Base-by-base conservation (phyloP, 2,113 vertebrate genomes). In the Polypterus bichir region DNA sequence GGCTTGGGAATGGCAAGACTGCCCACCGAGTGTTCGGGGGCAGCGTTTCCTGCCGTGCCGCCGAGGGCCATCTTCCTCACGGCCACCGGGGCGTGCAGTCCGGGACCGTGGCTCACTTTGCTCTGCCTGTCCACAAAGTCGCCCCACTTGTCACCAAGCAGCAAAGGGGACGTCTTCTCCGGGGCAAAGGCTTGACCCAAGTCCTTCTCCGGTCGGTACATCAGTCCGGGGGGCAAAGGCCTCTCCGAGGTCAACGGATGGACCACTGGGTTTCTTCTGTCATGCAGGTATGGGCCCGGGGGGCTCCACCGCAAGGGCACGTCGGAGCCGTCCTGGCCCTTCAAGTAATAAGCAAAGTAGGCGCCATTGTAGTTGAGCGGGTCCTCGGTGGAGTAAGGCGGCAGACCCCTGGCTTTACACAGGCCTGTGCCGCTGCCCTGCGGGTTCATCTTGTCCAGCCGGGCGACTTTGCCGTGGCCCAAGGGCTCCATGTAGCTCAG, bases 1-100 rank as follows among this genome's bases (percentile, higher is more conserved):
- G 94, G 90, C 59, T 78, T 92, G 58, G 94, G 95, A 5, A 90
- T 71, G 0, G 88, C 86, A 59, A 97, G 55, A 27, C 27, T 27
- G 3, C 78, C 74, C 11, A 76, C 64, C n/a, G 79, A 70, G 60
- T 58, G 72, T 27, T 75, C 70, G 0, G 81, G 62, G 0, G 74
- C 57, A 7, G 48, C 71, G 48, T 75, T 69, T 11, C 66, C 11
- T 1, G 53, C 63, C 27, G 72, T 66, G 4, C 52, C 61, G 64
- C 64, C 70, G n/a, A 27, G 47, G 55, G 69, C 68, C n/a, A 62
- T 60, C 65, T 76, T 82, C 64, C 65, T 74, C 27, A 73, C 45
- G 4, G 48, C 49, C 11, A 54, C 59, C 0, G 76, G 63, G 2
- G 73, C 69, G 51, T 70, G 73, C 53, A 68, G 60, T 48, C 60